Evolutionary conservation across 2,888 invertebrate genomes (phyloP).

Genomic region (Yponomeuta plumbellus): DNA sequence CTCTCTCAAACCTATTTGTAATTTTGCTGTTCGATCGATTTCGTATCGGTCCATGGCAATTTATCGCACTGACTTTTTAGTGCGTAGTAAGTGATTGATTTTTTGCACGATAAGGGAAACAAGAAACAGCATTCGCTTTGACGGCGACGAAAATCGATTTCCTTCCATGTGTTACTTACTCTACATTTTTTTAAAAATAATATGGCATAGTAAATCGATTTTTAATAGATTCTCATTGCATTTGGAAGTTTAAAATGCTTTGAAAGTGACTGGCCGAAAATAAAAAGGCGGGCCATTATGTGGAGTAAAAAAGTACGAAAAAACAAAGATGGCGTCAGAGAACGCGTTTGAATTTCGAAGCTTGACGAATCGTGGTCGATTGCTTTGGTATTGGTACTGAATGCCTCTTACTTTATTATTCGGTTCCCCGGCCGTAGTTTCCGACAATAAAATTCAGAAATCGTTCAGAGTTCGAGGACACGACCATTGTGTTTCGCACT

Average conservation of each 20-base stretch:
- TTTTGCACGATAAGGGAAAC: conserved; percentile 23
- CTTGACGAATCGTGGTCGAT: conserved; percentile 42
- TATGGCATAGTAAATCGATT: too few relatives aligned
- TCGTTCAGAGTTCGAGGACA: conserved; percentile 7
- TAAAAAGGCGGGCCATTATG: background rate
- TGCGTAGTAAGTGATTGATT: conserved; percentile 37
- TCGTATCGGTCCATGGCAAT: conserved; percentile 33
- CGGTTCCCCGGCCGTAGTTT: conserved; percentile 12
- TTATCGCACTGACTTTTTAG: conserved; percentile 32
- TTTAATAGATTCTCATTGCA: background rate
- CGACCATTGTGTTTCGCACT: background rate
- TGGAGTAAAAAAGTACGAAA: conserved; percentile 26
- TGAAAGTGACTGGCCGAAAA: conserved; percentile 6
- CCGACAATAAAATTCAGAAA: conserved; percentile 8
- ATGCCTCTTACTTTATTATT: conserved; percentile 1
- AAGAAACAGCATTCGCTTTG: background rate
- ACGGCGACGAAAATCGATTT: background rate
- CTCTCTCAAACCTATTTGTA: conserved; percentile 18
- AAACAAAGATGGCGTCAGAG: conserved; percentile 35
- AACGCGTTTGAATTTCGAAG: conserved; percentile 47
- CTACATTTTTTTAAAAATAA: too few relatives aligned
- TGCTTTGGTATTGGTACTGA: conserved; percentile 18
- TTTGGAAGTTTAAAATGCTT: background rate
- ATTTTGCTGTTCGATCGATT: conserved; percentile 35
- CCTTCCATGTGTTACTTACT: background rate